Evolutionary conservation across 1,140 invertebrate species (phyloP).

Genomic region (Drosophila rufa): DNA sequence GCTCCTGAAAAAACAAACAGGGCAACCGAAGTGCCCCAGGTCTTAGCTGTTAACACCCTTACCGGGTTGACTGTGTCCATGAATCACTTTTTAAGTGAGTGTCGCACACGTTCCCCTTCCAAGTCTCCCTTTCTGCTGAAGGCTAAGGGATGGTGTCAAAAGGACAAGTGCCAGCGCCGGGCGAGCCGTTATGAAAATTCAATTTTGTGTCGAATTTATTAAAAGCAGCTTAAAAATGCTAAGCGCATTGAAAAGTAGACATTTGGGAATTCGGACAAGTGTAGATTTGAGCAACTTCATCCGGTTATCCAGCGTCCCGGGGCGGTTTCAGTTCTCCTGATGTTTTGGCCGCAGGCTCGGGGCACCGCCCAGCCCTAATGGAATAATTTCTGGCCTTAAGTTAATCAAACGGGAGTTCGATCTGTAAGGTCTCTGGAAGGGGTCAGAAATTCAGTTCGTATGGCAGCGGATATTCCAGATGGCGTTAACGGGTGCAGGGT

Average conservation of each 20-base stretch:
- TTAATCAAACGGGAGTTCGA: slow-evolving; percentile 61
- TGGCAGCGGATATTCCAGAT: slow-evolving; percentile 43
- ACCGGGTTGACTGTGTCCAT: slow-evolving; percentile 65
- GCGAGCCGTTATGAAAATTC: slow-evolving; percentile 80
- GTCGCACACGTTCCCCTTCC: slow-evolving; percentile 43
- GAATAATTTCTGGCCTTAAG: slow-evolving; percentile 64
- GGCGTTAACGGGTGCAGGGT: slow-evolving; percentile 14
- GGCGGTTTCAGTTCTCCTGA: slow-evolving; percentile 47
- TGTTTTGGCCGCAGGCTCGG: slow-evolving; percentile 62
- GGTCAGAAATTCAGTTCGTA: slow-evolving; percentile 17
- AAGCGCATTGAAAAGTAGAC: slow-evolving; percentile 77
- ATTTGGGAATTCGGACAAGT: slow-evolving; percentile 81
- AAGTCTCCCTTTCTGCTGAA: neutral
- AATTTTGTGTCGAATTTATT: slow-evolving; percentile 84
- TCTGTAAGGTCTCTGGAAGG: slow-evolving; percentile 4
- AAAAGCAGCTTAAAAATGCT: slow-evolving; percentile 83
- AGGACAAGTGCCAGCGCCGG: slow-evolving; percentile 66
- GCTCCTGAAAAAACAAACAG: slow-evolving; percentile 25
- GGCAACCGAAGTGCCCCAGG: slow-evolving; percentile 1
- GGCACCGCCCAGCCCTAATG: slow-evolving; percentile 46
- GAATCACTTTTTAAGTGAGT: slow-evolving; percentile 83
- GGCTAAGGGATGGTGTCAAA: slow-evolving; percentile 66
- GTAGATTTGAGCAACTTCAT: slow-evolving; percentile 40
- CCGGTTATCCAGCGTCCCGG: slow-evolving; percentile 6
- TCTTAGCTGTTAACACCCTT: slow-evolving; percentile 29